A percentile compares a stretch with the other conserved stretches of the same genome.
phyloP scores from a whole-genome alignment of 1,140 invertebrate genomes.

The Tetragonula clypearis region DNA sequence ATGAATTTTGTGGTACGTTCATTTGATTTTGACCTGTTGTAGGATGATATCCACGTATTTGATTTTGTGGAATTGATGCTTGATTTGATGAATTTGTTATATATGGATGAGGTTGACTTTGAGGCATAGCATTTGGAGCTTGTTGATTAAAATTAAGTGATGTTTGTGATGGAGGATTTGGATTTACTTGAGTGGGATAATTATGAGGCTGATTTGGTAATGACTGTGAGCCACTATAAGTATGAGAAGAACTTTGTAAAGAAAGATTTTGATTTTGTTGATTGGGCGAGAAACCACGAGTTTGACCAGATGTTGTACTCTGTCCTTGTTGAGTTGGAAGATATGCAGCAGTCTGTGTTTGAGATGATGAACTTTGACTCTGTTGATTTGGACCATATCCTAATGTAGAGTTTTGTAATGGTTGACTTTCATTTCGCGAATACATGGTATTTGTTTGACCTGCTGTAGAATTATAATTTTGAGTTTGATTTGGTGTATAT shows the following conservation, averaged over 20 bases:
- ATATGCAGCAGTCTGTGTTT: conserved; percentile 56
- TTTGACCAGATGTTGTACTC: conserved; percentile 51
- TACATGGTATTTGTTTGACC: conserved; percentile 65
- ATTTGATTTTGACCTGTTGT: conserved; percentile 59
- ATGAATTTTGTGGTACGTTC: conserved; percentile 45
- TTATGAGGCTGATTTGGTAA: conserved; percentile 56
- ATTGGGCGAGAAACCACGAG: conserved; percentile 63
- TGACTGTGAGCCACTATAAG: conserved; percentile 60
- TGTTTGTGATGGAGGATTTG: conserved; percentile 52
- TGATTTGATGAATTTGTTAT: conserved; percentile 62
- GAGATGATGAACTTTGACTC: conserved; percentile 58
- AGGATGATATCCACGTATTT: conserved; percentile 66
- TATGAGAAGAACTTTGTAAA: conserved; percentile 66
- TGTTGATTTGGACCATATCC: conserved; percentile 64
- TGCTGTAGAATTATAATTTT: conserved; percentile 64
- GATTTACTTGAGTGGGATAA: conserved; percentile 61
- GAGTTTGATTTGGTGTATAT: conserved; percentile 72
- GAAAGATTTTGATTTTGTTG: conserved; percentile 65
- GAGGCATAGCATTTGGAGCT: conserved; percentile 52
- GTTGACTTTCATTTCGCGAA: conserved; percentile 63
- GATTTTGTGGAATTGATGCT: conserved; percentile 53
- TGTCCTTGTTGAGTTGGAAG: conserved; percentile 57
- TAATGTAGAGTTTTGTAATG: conserved; percentile 67
- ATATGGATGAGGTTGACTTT: conserved; percentile 57
- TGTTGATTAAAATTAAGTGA: conserved; percentile 68